These are phyloP conservation scores for Oreohelix idahoensis DNA, from an alignment of 1,140 invertebrate species.

Conservation along the genomic window DNA sequence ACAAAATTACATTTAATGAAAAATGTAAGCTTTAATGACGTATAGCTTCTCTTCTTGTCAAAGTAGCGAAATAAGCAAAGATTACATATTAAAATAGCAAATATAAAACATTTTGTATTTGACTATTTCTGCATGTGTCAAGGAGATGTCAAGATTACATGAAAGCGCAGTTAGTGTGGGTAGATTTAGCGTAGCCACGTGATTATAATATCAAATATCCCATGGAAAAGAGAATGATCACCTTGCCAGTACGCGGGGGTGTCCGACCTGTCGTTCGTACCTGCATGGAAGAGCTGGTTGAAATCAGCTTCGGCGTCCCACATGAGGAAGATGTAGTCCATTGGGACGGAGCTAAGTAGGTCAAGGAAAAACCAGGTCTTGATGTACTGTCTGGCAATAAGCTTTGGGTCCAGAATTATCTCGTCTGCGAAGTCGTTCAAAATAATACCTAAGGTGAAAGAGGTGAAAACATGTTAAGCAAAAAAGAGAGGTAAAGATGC, in stretches of 20 bases:
- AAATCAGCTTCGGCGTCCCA: constrained; percentile 80
- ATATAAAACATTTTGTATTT: no score
- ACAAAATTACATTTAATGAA: no score
- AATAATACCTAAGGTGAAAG: constrained; percentile 90
- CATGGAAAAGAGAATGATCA: constrained; percentile 65
- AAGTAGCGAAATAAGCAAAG: no score
- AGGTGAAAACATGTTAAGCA: not conserved
- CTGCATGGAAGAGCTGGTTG: constrained; percentile 71
- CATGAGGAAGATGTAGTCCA: constrained; percentile 99
- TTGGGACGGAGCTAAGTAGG: constrained; percentile 97
- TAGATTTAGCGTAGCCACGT: no score
- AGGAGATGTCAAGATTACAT: no score
- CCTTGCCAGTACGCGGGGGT: constrained; percentile 68
- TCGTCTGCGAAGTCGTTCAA: constrained; percentile 97
- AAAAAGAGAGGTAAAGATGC: not conserved
- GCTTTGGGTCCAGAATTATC: constrained; percentile 96
- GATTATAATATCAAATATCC: no score
- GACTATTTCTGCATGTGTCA: no score
- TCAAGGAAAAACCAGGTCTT: constrained; percentile 99
- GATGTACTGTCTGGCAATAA: constrained; percentile 98
- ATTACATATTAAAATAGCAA: no score
- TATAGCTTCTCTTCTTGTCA: no score
- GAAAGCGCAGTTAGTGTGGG: no score
- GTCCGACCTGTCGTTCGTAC: constrained; percentile 59
- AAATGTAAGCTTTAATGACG: no score